Evolutionary conservation across 2,797 vertebrate genomes (phyloP), one percentile per base, ranked within the genome.

Genomic region (Brachymystax lenok): DNA sequence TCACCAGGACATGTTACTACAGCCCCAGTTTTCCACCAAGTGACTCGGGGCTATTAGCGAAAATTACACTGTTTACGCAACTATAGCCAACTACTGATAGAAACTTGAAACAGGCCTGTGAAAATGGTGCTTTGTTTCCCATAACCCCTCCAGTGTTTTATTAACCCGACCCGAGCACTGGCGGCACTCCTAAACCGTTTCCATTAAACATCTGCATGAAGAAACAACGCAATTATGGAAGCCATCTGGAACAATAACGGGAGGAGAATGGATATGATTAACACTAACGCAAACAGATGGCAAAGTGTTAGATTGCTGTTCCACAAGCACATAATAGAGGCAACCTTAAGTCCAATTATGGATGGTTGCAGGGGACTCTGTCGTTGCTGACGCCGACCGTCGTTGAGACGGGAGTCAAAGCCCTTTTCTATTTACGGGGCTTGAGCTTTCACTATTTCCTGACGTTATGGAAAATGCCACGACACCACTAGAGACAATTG

Each of bases 171-270:
- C 59, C 21, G 59, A 63, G 21, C 72, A 91, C 89, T 96, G 93
- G 93, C 91, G 91, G 86, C 85, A 90, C 90, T 94, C 90, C 87
- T 88, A 85, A 91, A 94, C 90, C 86, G 84, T 90, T 63, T 3
- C 79, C 88, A 88, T 93, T 89, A 91, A 95, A 96, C 96, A 97
- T 96, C 96, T 97, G 95, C 93, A 96, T 3, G 95, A 95, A 94
- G 93, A 93, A 96, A 95, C 95, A 95, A 94, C 92, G 89, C 92
- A 96, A 97, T 97, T 96, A 97, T 85, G 86, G 91, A 91, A 94
- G 91, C 96, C 97, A 98, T 97, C 96, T 97, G 97, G 95, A 96
- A 95, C 86, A 92, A 93, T 92, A 94, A 91, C 61, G 82, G 59
- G 76, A 85, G 86, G 89, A 92, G 89, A 96, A 94, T 90, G 91